Percentiles rank a stretch among this genome's conserved stretches.
Evolutionary conservation across 1,140 invertebrate genomes (phyloP).

Genomic region (Cotesia glomerata): DNA sequence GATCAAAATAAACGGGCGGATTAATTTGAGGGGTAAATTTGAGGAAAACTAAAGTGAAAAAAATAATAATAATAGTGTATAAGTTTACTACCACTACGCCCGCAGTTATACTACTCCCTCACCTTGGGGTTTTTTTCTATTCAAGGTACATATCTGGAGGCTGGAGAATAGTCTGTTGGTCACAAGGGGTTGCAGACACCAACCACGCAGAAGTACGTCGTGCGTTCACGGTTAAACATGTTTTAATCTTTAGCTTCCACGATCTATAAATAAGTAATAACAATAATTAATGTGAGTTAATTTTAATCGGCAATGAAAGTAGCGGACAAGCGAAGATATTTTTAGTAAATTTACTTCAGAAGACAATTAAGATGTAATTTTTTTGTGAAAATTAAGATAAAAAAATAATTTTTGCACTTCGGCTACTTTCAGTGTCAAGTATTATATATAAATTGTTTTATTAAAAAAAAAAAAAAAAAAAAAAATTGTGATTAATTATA

Average conservation of each 20-base stretch:
- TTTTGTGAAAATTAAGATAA: too few relatives aligned
- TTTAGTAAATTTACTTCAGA: too few relatives aligned
- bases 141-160: background rate
- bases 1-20: slow-evolving; percentile 62
- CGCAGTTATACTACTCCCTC: background rate
- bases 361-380: too few relatives aligned
- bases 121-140: background rate
- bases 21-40: slow-evolving; percentile 52
- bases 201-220: slow-evolving; percentile 42
- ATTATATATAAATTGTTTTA: too few relatives aligned
- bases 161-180: background rate
- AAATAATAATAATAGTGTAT: background rate
- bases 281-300: too few relatives aligned
- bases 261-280: background rate
- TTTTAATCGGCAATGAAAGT: too few relatives aligned
- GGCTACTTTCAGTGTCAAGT: too few relatives aligned
- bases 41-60: background rate
- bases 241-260: background rate
- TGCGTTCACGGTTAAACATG: slow-evolving; percentile 3
- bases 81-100: background rate
- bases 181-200: slow-evolving; percentile 8
- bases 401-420: too few relatives aligned
- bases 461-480: too few relatives aligned
- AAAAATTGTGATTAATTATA: too few relatives aligned
- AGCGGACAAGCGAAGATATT: too few relatives aligned